Evolutionary conservation across 2,888 invertebrate species (phyloP).

Genomic region (Lottia scabra): DNA sequence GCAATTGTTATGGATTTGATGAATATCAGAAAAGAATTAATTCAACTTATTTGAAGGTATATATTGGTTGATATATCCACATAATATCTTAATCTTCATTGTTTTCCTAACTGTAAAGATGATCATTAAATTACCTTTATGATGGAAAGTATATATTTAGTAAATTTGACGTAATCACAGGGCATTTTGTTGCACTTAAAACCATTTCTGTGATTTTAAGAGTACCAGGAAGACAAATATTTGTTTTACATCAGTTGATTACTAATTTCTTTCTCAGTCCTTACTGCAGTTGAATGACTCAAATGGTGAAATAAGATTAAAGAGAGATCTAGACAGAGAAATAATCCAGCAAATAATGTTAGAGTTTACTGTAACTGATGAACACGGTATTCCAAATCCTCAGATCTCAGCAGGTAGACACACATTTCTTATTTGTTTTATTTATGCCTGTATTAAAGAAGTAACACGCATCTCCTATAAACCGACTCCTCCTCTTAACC

Average conservation of each 20-base stretch:
- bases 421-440: too few species aligned
- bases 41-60: background rate
- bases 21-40: constrained; percentile 22
- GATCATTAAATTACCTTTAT: too few species aligned
- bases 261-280: background rate
- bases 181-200: too few species aligned
- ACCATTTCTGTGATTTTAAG: too few species aligned
- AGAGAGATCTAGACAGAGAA: constrained; percentile 15
- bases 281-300: background rate
- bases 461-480: too few species aligned
- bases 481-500: too few species aligned
- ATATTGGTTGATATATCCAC: background rate
- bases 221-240: too few species aligned
- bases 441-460: too few species aligned
- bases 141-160: background rate
- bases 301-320: constrained; percentile 6
- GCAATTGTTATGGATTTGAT: constrained; percentile 37
- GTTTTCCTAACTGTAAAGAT: too few species aligned
- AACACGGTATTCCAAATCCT: background rate
- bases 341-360: constrained; percentile 9
- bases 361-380: constrained; percentile 11
- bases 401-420: too few species aligned
- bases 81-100: too few species aligned
- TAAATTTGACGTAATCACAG: background rate
- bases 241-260: too few species aligned